phyloP scores from a whole-genome alignment of 2,113 vertebrate species.

The Calyptomena viridis region DNA sequence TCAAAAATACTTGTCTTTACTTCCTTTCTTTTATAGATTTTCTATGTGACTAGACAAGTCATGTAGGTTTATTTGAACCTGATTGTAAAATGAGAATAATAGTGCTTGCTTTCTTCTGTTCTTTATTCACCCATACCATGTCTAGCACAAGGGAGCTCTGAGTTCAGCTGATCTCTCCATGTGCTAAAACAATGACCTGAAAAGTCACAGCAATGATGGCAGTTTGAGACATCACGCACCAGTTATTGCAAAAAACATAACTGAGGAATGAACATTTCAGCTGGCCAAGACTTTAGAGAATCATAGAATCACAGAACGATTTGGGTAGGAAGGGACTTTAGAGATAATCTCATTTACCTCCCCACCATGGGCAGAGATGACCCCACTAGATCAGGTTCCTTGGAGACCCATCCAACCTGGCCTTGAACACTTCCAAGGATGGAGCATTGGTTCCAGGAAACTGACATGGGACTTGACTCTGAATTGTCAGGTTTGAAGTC shows the following conservation, averaged over 20 bases:
- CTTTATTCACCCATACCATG: rapidly evolving
- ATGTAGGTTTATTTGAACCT: background rate
- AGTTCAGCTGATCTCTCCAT: background rate
- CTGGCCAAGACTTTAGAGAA: background rate
- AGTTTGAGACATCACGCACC: background rate
- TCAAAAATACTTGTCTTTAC: background rate
- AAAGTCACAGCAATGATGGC: background rate
- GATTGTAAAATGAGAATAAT: background rate
- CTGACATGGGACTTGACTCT: background rate
- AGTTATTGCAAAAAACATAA: background rate
- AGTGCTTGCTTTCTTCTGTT: background rate
- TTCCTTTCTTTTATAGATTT: background rate
- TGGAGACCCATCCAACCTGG: background rate
- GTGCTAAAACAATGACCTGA: background rate
- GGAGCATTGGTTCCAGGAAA: background rate
- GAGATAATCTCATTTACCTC: background rate
- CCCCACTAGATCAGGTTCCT: background rate
- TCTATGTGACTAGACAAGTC: background rate
- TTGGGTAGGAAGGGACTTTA: background rate
- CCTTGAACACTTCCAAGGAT: background rate
- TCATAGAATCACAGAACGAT: background rate
- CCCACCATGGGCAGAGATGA: background rate
- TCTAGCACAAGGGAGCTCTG: background rate
- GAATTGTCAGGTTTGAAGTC: background rate
- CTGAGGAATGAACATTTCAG: background rate